Evolutionary conservation across 2,797 vertebrate species (phyloP).

Genomic region (Kryptopterus vitreolus): DNA sequence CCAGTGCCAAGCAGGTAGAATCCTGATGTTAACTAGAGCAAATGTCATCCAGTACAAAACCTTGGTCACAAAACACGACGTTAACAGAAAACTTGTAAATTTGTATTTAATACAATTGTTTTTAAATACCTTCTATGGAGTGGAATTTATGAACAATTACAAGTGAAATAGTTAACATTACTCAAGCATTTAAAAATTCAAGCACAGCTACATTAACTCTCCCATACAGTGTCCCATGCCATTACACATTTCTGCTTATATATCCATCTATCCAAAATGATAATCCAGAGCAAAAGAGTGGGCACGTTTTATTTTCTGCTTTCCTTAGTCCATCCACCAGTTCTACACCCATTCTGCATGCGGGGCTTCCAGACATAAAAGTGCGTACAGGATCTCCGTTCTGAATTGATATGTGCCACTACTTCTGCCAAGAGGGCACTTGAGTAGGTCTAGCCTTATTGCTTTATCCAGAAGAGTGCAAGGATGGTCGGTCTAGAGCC

Average conservation of each 20-base stretch:
- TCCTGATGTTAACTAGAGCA: not conserved
- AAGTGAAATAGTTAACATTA: not conserved
- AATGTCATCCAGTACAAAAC: no score
- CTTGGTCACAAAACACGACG: no score
- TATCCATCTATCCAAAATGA: not conserved
- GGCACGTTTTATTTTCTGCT: not conserved
- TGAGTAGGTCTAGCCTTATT: not conserved
- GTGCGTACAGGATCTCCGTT: not conserved
- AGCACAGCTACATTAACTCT: not conserved
- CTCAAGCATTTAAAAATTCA: not conserved
- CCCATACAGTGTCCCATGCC: not conserved
- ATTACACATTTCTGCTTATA: not conserved
- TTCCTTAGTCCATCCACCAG: not conserved
- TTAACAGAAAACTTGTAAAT: no score
- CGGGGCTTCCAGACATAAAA: not conserved
- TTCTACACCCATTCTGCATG: not conserved
- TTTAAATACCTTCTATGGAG: not conserved
- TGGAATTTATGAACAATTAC: not conserved
- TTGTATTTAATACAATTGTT: no score
- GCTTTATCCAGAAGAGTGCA: not conserved
- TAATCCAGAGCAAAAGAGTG: slow-evolving; percentile 1
- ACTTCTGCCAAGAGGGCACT: not conserved
- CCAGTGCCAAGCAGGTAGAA: no score
- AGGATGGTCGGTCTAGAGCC: not conserved
- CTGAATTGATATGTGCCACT: not conserved